phyloP scores from a whole-genome alignment of 1,140 invertebrate species.

The Megathymus violae region DNA sequence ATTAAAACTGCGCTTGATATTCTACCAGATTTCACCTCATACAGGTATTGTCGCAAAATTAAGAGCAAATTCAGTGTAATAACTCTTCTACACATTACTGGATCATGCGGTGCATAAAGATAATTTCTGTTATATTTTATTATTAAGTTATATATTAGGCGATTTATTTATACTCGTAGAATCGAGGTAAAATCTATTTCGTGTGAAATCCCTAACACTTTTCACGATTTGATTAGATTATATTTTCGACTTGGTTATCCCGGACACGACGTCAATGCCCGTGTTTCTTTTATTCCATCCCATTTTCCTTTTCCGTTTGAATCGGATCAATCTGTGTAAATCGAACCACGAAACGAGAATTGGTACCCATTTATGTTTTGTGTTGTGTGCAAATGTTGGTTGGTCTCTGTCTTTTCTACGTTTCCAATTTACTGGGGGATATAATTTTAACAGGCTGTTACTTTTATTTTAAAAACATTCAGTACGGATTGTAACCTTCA shows the following conservation, averaged over 20 bases:
- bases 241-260: slow-evolving; percentile 11
- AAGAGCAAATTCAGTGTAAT: no score
- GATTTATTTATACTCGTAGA: no score
- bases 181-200: no score
- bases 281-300: slow-evolving; percentile 30
- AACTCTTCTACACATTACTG: no score
- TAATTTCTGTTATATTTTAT: no score
- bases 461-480: not conserved
- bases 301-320: slow-evolving; percentile 32
- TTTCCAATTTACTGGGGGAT: slow-evolving; percentile 24
- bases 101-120: no score
- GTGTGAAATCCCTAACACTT: no score
- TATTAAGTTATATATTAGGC: no score
- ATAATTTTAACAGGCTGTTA: slow-evolving; percentile 27
- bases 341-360: slow-evolving; percentile 35
- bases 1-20: no score
- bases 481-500: not conserved
- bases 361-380: slow-evolving; percentile 29
- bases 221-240: no score
- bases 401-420: slow-evolving; percentile 24
- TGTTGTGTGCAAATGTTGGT: slow-evolving; percentile 28
- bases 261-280: slow-evolving; percentile 1
- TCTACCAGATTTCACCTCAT: no score
- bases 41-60: no score
- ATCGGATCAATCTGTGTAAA: slow-evolving; percentile 39